Evolutionary conservation across 2,797 vertebrate species (phyloP).

Genomic region (Triplophysa yarkandensis): DNA sequence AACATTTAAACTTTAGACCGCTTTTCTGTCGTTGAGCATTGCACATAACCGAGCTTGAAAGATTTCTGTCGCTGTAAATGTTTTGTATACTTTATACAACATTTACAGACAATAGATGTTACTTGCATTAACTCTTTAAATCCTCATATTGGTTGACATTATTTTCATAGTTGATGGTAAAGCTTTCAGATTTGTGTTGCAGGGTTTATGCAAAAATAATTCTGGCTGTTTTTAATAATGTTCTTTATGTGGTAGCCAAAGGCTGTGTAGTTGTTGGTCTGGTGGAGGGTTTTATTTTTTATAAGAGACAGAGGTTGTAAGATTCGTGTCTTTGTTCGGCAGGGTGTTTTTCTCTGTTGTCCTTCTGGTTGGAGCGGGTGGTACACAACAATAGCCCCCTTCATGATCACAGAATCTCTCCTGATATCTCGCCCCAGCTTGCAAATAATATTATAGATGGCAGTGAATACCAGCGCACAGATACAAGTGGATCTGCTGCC

Average conservation of each 20-base stretch:
- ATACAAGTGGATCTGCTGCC: not conserved
- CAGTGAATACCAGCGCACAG: slow-evolving; percentile 53
- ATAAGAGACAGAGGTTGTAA: slow-evolving; percentile 38
- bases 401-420: slow-evolving; percentile 73
- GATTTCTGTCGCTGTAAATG: too few species aligned
- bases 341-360: slow-evolving; percentile 55
- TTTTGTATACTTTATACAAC: too few species aligned
- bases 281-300: slow-evolving; percentile 30
- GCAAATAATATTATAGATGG: slow-evolving; percentile 72
- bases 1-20: too few species aligned
- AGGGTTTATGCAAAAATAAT: slow-evolving; percentile 26
- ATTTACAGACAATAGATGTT: too few species aligned
- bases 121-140: too few species aligned
- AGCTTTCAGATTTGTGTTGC: slow-evolving; percentile 16
- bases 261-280: slow-evolving; percentile 14
- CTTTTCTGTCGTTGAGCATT: too few species aligned
- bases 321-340: slow-evolving; percentile 59
- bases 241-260: not conserved
- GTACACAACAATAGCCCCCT: slow-evolving; percentile 70
- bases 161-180: slow-evolving; percentile 20
- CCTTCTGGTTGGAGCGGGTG: slow-evolving; percentile 37
- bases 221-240: slow-evolving; percentile 22
- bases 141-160: not conserved
- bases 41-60: too few species aligned
- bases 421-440: slow-evolving; percentile 69